A percentile compares a stretch with the other conserved stretches of the same genome.
phyloP scores from a whole-genome alignment of 2,888 invertebrate genomes.

The Dimorphilus gyrociliatus region DNA sequence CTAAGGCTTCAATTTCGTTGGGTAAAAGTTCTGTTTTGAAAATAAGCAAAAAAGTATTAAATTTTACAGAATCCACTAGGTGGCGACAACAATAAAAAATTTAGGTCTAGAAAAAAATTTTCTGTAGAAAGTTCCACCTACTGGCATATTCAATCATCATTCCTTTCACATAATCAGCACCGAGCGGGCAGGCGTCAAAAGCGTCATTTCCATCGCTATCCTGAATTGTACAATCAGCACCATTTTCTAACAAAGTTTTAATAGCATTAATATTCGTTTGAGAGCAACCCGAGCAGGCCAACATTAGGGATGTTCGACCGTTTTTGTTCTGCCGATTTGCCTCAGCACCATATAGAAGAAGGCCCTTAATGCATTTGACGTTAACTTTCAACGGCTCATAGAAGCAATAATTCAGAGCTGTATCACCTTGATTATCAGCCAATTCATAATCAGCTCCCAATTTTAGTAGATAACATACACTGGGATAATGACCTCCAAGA shows the following conservation, averaged over 20 bases:
- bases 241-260: conserved; percentile 10
- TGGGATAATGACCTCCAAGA: conserved; percentile 6
- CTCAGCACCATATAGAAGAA: conserved; percentile 10
- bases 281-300: conserved; percentile 11
- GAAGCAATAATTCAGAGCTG: conserved; percentile 13
- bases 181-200: conserved; percentile 12
- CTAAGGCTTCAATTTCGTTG: conserved; percentile 8
- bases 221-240: conserved; percentile 13
- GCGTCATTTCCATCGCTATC: conserved; percentile 14
- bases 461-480: conserved; percentile 8
- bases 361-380: conserved; percentile 9
- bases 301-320: conserved; percentile 11
- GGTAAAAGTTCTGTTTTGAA: conserved; percentile 9
- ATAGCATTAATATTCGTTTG: conserved; percentile 10
- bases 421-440: conserved; percentile 7
- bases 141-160: conserved; percentile 10
- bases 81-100: too few species aligned
- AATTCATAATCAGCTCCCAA: conserved; percentile 6
- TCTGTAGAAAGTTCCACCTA: conserved; percentile 3
- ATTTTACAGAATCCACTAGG: background rate
- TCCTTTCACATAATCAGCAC: conserved; percentile 12
- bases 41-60: conserved; percentile 2
- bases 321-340: conserved; percentile 8
- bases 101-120: background rate
- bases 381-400: conserved; percentile 11